Percentiles rank a stretch among this genome's conserved stretches.
These are phyloP conservation scores for Drosophila paranaensis DNA, from an alignment of 2,888 invertebrate species.

Conservation along the genomic window DNA sequence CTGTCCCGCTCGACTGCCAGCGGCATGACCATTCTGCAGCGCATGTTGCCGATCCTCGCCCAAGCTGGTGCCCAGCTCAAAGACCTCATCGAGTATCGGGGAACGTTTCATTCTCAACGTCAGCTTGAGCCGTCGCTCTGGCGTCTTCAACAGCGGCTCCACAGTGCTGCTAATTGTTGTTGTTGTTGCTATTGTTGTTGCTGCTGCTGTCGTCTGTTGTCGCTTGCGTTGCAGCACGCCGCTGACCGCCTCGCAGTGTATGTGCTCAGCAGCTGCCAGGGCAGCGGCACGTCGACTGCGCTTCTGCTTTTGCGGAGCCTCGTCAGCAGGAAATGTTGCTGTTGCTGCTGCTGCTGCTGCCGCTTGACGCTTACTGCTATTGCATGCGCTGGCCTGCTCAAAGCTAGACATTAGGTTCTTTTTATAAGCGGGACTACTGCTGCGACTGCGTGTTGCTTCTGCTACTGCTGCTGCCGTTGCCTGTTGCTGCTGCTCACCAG, in stretches of 20 bases:
- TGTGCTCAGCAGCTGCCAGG: constrained; percentile 67
- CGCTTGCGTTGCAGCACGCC: constrained; percentile 62
- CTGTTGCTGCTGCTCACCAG: constrained; percentile 27
- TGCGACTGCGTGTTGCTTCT: constrained; percentile 46
- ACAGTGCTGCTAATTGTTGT: constrained; percentile 39
- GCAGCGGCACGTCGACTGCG: constrained; percentile 73
- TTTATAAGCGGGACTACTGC: constrained; percentile 76
- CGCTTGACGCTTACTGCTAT: constrained; percentile 29
- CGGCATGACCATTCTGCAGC: constrained; percentile 48
- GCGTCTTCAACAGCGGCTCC: constrained; percentile 83
- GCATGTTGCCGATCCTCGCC: constrained; percentile 86
- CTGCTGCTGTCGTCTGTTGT: constrained; percentile 26
- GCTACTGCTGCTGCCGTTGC: constrained; percentile 46
- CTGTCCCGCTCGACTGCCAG: not conserved
- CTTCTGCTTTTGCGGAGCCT: constrained; percentile 51
- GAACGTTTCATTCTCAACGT: constrained; percentile 95
- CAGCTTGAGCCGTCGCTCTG: constrained; percentile 88
- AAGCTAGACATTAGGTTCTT: constrained; percentile 83
- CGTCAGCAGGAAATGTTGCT: constrained; percentile 13
- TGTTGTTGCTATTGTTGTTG: constrained; percentile 9
- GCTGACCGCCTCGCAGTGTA: constrained; percentile 66
- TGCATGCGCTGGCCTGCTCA: constrained; percentile 59
- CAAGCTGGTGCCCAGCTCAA: constrained; percentile 91
- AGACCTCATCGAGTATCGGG: constrained; percentile 93
- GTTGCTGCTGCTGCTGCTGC: constrained; percentile 18